Percentiles rank a stretch among this genome's conserved stretches.
phyloP scores from a whole-genome alignment of 2,888 invertebrate genomes.

The Zelleria hepariella region DNA sequence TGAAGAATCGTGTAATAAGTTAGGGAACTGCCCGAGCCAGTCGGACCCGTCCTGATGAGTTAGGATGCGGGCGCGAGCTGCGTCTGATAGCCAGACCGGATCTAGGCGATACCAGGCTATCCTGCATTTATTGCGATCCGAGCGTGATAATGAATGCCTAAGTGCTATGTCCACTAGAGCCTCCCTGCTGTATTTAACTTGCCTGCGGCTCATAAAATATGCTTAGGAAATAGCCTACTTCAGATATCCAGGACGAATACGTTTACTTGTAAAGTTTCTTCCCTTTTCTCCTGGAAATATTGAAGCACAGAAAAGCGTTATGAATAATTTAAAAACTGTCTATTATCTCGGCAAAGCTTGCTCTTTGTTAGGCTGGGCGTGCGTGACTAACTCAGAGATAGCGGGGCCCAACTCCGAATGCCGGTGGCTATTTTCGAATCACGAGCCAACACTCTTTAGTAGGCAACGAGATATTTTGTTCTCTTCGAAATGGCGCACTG shows the following conservation, averaged over 20 bases:
- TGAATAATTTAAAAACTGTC: neutral
- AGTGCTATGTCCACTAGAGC: neutral
- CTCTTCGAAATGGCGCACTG: neutral
- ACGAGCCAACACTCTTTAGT: constrained; percentile 17
- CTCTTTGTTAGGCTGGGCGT: constrained; percentile 20
- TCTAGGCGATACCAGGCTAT: neutral
- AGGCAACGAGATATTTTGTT: neutral
- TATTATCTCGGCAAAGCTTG: constrained; percentile 19
- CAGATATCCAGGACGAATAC: neutral
- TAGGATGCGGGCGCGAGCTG: neutral
- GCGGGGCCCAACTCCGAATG: constrained; percentile 24
- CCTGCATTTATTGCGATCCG: constrained; percentile 3
- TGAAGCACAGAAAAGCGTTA: neutral
- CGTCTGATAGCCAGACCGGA: constrained; percentile 1
- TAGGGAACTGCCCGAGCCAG: neutral
- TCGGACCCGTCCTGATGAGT: constrained; percentile 1
- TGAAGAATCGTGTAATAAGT: neutral
- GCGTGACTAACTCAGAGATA: constrained; percentile 40
- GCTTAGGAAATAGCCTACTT: neutral
- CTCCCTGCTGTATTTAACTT: neutral
- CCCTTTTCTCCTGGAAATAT: neutral
- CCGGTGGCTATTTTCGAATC: constrained; percentile 32
- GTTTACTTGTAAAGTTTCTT: neutral
- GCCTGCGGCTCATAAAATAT: neutral
- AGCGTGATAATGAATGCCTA: constrained; percentile 6